Percentiles rank a stretch among this genome's conserved stretches.
Evolutionary conservation across 2,888 invertebrate species (phyloP).

Genomic region (Achlya flavicornis): DNA sequence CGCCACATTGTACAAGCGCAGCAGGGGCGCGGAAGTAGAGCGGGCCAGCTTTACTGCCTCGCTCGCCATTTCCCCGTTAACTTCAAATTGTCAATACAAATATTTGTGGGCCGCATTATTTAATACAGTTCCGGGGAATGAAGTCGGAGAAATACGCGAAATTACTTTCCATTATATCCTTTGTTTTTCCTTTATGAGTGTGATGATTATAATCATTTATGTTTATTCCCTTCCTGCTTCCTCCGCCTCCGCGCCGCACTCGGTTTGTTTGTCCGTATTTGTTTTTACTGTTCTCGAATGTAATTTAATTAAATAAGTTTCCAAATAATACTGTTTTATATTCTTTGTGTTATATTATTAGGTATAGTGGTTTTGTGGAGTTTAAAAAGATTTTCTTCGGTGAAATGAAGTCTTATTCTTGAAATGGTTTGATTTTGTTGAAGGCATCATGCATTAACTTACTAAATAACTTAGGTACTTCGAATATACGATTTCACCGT

Average conservation of each 20-base stretch:
- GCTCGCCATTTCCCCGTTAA: not conserved
- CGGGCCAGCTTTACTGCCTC: not conserved
- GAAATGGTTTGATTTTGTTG: no score
- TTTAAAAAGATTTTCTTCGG: not conserved
- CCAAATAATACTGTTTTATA: not conserved
- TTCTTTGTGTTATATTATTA: not conserved
- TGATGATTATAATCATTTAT: not conserved
- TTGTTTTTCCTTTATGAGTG: conserved; percentile 2
- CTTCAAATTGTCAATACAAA: conserved; percentile 1
- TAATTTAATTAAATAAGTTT: not conserved
- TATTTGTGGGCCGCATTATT: conserved; percentile 1
- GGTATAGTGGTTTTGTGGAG: not conserved
- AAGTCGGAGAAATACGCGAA: not conserved
- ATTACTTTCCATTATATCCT: conserved; percentile 1
- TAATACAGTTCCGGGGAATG: not conserved
- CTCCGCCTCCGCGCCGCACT: not conserved
- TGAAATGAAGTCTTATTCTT: not conserved
- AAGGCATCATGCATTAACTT: no score
- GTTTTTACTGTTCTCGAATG: not conserved
- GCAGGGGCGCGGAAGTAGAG: not conserved
- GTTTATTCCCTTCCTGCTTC: conserved; percentile 1
- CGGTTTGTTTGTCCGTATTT: not conserved
- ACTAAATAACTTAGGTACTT: no score
- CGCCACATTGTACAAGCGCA: no score
- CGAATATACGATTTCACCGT: no score